Percentiles rank a stretch among this genome's conserved stretches.
These are phyloP conservation scores for Amphibalanus amphitrite DNA, from an alignment of 1,140 invertebrate species.

Conservation along the genomic window DNA sequence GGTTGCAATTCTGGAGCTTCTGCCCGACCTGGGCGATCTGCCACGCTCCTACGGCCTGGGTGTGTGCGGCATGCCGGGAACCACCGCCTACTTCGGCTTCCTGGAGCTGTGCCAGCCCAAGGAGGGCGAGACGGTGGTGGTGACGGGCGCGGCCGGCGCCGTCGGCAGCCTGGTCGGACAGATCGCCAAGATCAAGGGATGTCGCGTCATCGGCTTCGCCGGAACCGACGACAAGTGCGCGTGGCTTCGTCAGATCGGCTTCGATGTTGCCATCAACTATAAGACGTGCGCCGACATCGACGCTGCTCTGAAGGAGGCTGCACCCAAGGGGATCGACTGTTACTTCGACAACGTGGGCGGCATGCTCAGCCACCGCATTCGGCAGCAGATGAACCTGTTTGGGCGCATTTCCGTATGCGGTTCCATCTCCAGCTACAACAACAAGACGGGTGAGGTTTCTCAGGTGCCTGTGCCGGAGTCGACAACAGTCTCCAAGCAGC, in stretches of 20 bases:
- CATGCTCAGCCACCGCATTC: too few species aligned
- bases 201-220: too few species aligned
- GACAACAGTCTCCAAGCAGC: conserved; percentile 25
- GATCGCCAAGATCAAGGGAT: too few species aligned
- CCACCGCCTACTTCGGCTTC: too few species aligned
- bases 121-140: too few species aligned
- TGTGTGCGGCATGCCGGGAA: conserved; percentile 43
- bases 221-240: conserved; percentile 24
- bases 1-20: conserved; percentile 21
- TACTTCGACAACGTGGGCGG: too few species aligned
- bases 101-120: too few species aligned
- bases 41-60: conserved; percentile 38
- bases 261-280: conserved; percentile 26
- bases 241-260: conserved; percentile 23
- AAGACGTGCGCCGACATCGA: conserved; percentile 20
- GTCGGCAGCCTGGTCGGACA: too few species aligned
- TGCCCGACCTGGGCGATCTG: conserved; percentile 35
- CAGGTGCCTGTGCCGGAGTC: conserved; percentile 20
- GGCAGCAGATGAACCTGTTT: too few species aligned
- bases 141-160: too few species aligned
- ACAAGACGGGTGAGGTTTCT: conserved; percentile 21
- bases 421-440: conserved; percentile 41
- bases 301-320: too few species aligned
- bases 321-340: too few species aligned
- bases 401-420: conserved; percentile 44